Percentiles rank a stretch among this genome's conserved stretches.
These are phyloP conservation scores for Plebejus melissa DNA, from an alignment of 2,888 invertebrate species.

Conservation along the genomic window DNA sequence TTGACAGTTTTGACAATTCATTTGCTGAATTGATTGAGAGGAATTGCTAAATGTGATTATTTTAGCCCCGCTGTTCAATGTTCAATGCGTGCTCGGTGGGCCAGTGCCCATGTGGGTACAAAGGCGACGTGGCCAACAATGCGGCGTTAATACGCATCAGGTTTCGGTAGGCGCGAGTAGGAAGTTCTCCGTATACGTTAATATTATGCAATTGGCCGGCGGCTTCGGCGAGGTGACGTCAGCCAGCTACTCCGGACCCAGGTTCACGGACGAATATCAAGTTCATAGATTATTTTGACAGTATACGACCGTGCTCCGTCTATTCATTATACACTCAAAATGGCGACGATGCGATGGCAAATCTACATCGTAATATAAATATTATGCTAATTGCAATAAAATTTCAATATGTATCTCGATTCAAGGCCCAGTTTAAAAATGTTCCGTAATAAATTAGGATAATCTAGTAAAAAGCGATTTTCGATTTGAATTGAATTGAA, in stretches of 20 bases:
- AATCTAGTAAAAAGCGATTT: background rate
- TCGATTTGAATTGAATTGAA: background rate
- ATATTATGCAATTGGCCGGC: conserved; percentile 68
- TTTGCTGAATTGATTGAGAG: too few species aligned
- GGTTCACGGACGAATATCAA: conserved; percentile 63
- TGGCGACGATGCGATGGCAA: conserved; percentile 9
- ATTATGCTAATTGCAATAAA: conserved; percentile 10
- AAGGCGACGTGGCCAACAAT: too few species aligned
- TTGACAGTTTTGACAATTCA: too few species aligned
- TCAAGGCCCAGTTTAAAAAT: background rate
- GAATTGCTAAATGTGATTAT: too few species aligned
- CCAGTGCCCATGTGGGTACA: too few species aligned
- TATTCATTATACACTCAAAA: conserved; percentile 26
- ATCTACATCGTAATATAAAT: conserved; percentile 11
- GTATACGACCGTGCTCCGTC: conserved; percentile 28
- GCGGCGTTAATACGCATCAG: conserved; percentile 38
- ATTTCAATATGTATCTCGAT: conserved; percentile 7
- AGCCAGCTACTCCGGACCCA: conserved; percentile 42
- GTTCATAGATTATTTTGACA: conserved; percentile 47
- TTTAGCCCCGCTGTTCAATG: too few species aligned
- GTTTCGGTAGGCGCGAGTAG: conserved; percentile 34
- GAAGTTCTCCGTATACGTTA: conserved; percentile 35
- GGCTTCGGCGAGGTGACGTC: conserved; percentile 61
- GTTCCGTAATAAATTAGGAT: background rate
- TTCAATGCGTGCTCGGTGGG: too few species aligned